Evolutionary conservation across 2,888 invertebrate genomes (phyloP).

Genomic region (Synergus itoensis): DNA sequence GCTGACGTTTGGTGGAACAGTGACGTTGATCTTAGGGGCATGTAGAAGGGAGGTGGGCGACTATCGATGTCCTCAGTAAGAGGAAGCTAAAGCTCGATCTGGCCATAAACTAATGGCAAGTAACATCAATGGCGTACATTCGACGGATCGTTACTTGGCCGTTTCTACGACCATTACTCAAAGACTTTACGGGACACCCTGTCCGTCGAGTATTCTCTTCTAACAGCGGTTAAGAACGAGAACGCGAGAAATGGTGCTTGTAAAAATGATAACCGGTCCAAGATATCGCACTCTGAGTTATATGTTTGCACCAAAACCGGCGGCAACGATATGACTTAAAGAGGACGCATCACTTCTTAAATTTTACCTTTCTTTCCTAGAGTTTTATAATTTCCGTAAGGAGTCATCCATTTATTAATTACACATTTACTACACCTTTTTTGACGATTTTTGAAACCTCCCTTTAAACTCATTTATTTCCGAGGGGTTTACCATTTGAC

Average conservation of each 20-base stretch:
- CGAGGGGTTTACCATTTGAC: no score
- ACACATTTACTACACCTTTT: no score
- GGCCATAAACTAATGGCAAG: conserved; percentile 51
- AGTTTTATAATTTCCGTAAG: neutral
- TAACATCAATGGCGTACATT: conserved; percentile 44
- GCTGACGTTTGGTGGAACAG: conserved; percentile 16
- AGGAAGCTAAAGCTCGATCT: conserved; percentile 43
- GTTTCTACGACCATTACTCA: conserved; percentile 52
- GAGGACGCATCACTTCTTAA: conserved; percentile 50
- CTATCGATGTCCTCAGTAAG: conserved; percentile 39
- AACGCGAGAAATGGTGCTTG: conserved; percentile 56
- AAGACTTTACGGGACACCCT: conserved; percentile 53
- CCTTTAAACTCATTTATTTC: no score
- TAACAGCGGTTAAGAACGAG: conserved; percentile 52
- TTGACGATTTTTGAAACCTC: no score
- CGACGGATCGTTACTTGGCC: conserved; percentile 51
- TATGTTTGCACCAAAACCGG: conserved; percentile 56
- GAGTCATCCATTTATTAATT: no score
- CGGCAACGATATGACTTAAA: conserved; percentile 55
- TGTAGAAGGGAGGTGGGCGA: conserved; percentile 15
- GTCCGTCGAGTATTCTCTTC: conserved; percentile 50
- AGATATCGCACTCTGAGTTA: conserved; percentile 55
- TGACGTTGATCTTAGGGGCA: conserved; percentile 37
- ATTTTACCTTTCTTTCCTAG: conserved; percentile 38
- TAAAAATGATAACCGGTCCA: conserved; percentile 56